Evolutionary conservation across 2,113 vertebrate species (phyloP), one percentile per base, ranked within the genome.

Genomic region (Peromyscus californicus): DNA sequence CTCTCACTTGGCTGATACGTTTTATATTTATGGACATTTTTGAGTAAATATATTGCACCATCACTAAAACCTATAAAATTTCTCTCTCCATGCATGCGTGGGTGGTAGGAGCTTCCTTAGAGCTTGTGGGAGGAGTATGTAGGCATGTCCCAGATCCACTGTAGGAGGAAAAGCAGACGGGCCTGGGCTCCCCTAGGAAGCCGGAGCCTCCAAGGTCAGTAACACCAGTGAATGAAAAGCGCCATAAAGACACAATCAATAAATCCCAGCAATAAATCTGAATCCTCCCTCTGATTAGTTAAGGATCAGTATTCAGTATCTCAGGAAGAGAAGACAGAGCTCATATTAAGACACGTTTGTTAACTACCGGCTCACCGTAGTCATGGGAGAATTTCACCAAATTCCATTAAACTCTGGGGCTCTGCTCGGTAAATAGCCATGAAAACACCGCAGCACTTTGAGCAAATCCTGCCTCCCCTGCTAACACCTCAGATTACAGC

Each of bases 401-500:
- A 98, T 98, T 98, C 98, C 97, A 96, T 98, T 98, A 98, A 97
- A 97, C 98, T 98, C 98, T 93, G 95, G 84, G 87, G n/a, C 96
- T 97, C 96, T 89, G 96, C 94, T 97, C 96, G 88, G 97, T 98
- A 98, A 99, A 98, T 96, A 98, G 96, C 98, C 98, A 98, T 97
- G 98, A 98, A 98, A 98, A 97, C 98, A 96, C 98, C 72, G 48
- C 42, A 93, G 97, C 98, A 95, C 98, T 99, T 98, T 97, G 98
- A 97, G 98, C 90, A 98, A 99, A 98, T 98, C 98, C 98, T 97
- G 98, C 95, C 74, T 98, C 98, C 98, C 98, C 97, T 63, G 95
- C 98, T 98, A 98, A 98, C 98, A 97, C 97, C 98, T 98, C 96
- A 48, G 98, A 98, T 98, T 98, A 98, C 98, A 98, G n/a, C 97